These are phyloP conservation scores for Drosophila recens DNA, from an alignment of 2,888 invertebrate genomes.

Conservation along the genomic window DNA sequence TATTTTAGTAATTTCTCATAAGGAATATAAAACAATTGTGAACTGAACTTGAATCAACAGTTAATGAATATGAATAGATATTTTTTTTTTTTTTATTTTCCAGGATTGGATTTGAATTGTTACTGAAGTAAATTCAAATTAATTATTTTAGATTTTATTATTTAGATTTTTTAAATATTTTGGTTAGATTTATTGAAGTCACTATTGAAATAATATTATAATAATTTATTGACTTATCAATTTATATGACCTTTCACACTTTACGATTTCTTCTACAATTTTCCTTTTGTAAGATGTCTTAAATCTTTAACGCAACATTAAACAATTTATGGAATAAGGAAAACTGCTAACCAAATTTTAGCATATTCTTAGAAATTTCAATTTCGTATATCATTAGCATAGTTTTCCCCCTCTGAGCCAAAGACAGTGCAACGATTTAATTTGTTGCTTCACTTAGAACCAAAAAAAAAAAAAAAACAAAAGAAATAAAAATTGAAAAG, in stretches of 20 bases:
- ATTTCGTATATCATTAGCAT: slow-evolving; percentile 73
- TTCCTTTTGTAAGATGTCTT: not conserved
- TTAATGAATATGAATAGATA: no score
- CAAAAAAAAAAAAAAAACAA: slow-evolving; percentile 10
- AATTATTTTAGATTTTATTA: no score
- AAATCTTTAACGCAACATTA: slow-evolving; percentile 1
- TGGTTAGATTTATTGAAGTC: no score
- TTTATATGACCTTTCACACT: not conserved
- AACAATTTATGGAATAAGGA: slow-evolving; percentile 22
- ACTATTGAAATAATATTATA: no score
- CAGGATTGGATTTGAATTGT: no score
- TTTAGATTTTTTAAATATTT: no score
- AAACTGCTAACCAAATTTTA: slow-evolving; percentile 45
- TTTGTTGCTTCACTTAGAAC: slow-evolving; percentile 59
- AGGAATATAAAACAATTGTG: not conserved
- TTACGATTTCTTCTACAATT: not conserved
- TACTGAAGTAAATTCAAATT: no score
- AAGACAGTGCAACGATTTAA: slow-evolving; percentile 73
- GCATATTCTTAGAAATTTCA: slow-evolving; percentile 55
- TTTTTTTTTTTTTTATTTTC: no score
- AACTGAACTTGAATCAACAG: not conserved
- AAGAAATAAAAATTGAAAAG: slow-evolving; percentile 16
- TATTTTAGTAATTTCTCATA: not conserved
- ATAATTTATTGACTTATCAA: not conserved
- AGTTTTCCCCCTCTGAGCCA: slow-evolving; percentile 53